Conservation (phyloP, 2,113 vertebrate species). For the Antechinus stuartii region DNA sequence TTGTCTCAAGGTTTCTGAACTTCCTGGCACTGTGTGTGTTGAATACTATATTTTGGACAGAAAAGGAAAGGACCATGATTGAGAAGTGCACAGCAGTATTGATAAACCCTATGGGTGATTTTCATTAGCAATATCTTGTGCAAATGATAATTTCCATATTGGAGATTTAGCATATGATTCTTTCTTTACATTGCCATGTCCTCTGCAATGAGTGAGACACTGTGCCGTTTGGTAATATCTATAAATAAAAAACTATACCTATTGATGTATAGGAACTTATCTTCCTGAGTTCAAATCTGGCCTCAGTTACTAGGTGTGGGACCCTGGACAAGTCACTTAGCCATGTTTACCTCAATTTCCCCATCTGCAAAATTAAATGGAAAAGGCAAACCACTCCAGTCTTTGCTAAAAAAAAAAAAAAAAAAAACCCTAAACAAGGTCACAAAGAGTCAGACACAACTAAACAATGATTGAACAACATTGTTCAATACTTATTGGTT, state of each 20-base stretch:
- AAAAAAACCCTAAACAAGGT: not conserved
- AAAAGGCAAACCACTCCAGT: not conserved
- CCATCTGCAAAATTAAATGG: not conserved
- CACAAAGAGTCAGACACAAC: not conserved
- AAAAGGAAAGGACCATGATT: not conserved
- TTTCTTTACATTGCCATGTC: not conserved
- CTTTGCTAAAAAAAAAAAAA: not conserved
- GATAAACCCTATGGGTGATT: not conserved
- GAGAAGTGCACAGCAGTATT: constrained; percentile 1
- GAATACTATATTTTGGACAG: not conserved
- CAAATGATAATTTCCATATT: constrained; percentile 27
- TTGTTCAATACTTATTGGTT: not conserved
- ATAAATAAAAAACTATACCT: not conserved
- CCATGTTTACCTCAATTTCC: not conserved
- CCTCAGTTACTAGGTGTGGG: not conserved
- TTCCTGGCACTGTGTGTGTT: not conserved
- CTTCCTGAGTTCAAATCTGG: not conserved
- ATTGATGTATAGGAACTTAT: not conserved
- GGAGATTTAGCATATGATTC: constrained; percentile 30
- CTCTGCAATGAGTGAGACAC: constrained; percentile 45
- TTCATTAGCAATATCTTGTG: constrained; percentile 32
- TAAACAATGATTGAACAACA: not conserved
- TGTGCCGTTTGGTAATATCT: not conserved
- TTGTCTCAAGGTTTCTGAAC: constrained; percentile 21
- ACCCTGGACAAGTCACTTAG: too few species aligned